Base-by-base conservation (phyloP, 1,140 invertebrate genomes). In the Coptotermes formosanus region DNA sequence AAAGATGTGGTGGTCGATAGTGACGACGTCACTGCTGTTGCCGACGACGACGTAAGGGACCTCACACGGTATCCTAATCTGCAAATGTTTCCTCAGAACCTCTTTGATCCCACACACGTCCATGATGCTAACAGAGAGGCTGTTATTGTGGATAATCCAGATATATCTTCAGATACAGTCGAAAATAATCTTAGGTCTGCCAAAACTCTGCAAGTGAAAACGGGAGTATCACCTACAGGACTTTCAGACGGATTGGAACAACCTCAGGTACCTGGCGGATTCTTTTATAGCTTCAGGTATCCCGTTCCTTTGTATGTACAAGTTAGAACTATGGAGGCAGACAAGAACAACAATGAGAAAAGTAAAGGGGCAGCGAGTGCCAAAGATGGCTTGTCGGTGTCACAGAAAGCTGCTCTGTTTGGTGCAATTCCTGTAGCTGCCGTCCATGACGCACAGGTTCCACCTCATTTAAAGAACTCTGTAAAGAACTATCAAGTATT, bases 401-500 rank as follows among this genome's bases (percentile, higher is more conserved):
- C 64, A 7, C 64, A 75, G 52, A 85, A 87, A 43, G 88, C 88
- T 23, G 48, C 85, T 12, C 48, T 86, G 19, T 86, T 88, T 7
- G 89, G 89, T 38, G 89, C 89, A 9, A 88, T 89, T 11, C 89
- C 89, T 32, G 86, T 89, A 23, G 87, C 88, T 32, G 89, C 89
- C 16, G 87, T 88, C 32, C 89, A 90, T 82, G 89, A 90, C 84
- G n/a, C 86, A 14, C 89, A 90, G 87, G 88, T 90, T 12, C 86
- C 88, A 23, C 87, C 88, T 43, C 9, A 23, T 8, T 87, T 88
- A 55, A 45, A 48, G 25, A 81, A 64, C 2, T 30, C 86, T 0
- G 16, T 87, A 4, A 88, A 82, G 32, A 82, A 88, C 75, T 85
- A 87, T 82, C 88, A 88, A 84, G 38, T 86, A 16, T 32, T 83